A percentile compares a stretch with the other conserved stretches of the same genome.
Conservation (phyloP, 2,113 vertebrate species). For the Ellobius talpinus region DNA sequence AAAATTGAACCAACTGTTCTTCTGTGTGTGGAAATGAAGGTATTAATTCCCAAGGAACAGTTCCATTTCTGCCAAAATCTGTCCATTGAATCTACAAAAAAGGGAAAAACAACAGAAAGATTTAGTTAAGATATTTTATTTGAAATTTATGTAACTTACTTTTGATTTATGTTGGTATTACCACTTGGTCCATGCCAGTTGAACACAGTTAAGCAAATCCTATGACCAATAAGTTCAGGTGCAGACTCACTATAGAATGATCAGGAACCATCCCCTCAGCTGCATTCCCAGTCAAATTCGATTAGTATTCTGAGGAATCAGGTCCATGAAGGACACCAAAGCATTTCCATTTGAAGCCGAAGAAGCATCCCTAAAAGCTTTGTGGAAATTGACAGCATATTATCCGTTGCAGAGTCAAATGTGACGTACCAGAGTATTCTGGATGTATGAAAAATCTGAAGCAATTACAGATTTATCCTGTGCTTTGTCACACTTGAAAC, state of each 20-base stretch:
- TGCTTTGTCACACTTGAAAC: not conserved
- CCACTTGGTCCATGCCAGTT: not conserved
- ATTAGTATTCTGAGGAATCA: not conserved
- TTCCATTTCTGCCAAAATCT: not conserved
- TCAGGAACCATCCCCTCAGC: fast-evolving
- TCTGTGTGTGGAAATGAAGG: not conserved
- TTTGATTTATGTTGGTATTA: not conserved
- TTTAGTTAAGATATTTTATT: not conserved
- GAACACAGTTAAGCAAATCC: not conserved
- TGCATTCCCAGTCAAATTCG: not conserved
- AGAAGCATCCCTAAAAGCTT: not conserved
- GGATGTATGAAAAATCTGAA: not conserved
- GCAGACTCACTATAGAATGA: fast-evolving
- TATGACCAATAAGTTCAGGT: fast-evolving
- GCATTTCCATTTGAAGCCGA: too few relatives aligned
- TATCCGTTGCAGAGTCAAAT: not conserved
- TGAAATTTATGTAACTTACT: not conserved
- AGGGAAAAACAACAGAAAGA: not conserved
- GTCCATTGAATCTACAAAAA: not conserved
- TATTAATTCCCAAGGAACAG: not conserved
- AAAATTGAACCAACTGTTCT: not conserved
- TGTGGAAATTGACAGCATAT: fast-evolving
- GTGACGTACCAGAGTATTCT: not conserved
- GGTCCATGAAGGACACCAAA: fast-evolving
- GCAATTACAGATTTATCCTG: not conserved